Base-by-base conservation (phyloP, 2,888 invertebrate species). In the Colletes collaris region DNA sequence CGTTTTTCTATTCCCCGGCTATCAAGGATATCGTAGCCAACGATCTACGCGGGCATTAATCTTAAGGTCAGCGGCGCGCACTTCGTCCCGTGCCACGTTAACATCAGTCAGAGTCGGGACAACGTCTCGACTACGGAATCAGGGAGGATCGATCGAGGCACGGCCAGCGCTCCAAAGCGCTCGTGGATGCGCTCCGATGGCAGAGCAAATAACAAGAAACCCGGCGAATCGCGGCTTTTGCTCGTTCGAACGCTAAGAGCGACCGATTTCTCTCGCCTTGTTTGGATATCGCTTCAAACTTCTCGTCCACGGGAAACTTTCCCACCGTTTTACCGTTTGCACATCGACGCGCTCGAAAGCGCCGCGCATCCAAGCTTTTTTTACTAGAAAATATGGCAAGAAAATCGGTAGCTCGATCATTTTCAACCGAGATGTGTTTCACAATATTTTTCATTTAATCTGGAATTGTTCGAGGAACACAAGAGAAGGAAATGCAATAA, bases 221-320 rank as follows among this genome's bases (percentile, higher is more conserved):
- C 55, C 60, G 72, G 53, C 62, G 75, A 81, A 81, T 75, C 79
- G 67, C 55, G 71, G 59, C 74, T 74, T 75, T 76, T 65, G 58
- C 56, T 56, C 52, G 76, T 76, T 63, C 46, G 27, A 75, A 68
- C 65, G 65, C 40, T 49, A 52, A 52, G 6, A n/a, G 63, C 64
- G 58, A 53, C 49, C 59, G 53, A 64, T 64, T 73, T 63, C 67
- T 49, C 67, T 37, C 58, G 63, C 55, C 75, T 67, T 84, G 77
- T 85, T 84, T 82, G 84, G 64, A 76, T 81, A 86, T 78, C 75
- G 73, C 84, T 84, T 62, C 68, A 81, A 82, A 86, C 82, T 81
- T 76, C 75, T 56, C n/a, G 40, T 62, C 49, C 37, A 52, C 62
- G 35, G 66, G 56, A 71, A 83, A 76, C 63, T 75, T 72, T 66